These are phyloP conservation scores for Acrobeloides nanus DNA, from an alignment of 2,888 invertebrate species.

Conservation along the genomic window DNA sequence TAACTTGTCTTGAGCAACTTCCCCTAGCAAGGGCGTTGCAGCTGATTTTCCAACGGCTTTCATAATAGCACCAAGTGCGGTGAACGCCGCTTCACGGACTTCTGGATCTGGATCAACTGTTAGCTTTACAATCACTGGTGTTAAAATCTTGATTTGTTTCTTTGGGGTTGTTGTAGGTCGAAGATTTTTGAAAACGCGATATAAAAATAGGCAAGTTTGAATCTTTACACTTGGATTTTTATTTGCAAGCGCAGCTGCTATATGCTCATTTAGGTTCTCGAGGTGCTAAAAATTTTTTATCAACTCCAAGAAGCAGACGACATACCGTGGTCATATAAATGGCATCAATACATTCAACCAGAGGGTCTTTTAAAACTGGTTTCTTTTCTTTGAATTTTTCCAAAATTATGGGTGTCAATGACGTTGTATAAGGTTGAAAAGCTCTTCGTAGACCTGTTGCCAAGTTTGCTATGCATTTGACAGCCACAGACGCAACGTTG, in stretches of 20 bases:
- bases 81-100: constrained; percentile 68
- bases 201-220: constrained; percentile 54
- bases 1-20: constrained; percentile 31
- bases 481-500: constrained; percentile 77
- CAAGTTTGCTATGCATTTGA: constrained; percentile 72
- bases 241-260: constrained; percentile 69
- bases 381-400: too few species aligned
- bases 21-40: constrained; percentile 7
- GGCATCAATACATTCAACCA: constrained; percentile 87
- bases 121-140: constrained; percentile 43
- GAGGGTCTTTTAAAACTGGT: constrained; percentile 74
- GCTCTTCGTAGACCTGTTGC: constrained; percentile 80
- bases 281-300: constrained; percentile 31
- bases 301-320: too few species aligned
- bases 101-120: constrained; percentile 67
- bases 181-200: constrained; percentile 20
- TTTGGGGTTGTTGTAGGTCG: constrained; percentile 55
- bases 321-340: too few species aligned
- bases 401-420: too few species aligned
- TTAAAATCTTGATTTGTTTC: constrained; percentile 57
- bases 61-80: constrained; percentile 87
- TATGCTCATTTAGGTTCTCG: constrained; percentile 66
- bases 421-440: too few species aligned
- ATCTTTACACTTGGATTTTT: too few species aligned
- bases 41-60: constrained; percentile 83